Evolutionary conservation across 2,888 invertebrate genomes (phyloP).

Genomic region (Agrilus cyanescens): DNA sequence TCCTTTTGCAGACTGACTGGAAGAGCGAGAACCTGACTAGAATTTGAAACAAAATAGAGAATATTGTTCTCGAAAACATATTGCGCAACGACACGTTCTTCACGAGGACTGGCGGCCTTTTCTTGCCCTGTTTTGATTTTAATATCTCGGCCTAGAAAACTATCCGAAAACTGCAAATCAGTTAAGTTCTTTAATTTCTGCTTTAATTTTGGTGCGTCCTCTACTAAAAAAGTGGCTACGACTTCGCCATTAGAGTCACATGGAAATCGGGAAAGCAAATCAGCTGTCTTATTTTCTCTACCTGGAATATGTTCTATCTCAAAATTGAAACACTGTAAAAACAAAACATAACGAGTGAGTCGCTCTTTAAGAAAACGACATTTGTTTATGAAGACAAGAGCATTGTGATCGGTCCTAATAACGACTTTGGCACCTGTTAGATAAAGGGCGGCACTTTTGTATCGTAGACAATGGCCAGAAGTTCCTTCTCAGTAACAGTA

Average conservation of each 20-base stretch:
- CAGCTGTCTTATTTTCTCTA: conserved; percentile 16
- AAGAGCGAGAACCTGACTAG: no score
- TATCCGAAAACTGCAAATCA: background rate
- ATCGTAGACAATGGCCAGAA: conserved; percentile 17
- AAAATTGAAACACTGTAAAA: conserved; percentile 17
- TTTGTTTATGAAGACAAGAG: conserved; percentile 14
- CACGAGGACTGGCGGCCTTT: background rate
- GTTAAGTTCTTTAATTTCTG: background rate
- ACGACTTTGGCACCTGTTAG: conserved; percentile 5
- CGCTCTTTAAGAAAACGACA: conserved; percentile 14
- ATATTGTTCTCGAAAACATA: no score
- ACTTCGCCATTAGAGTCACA: background rate
- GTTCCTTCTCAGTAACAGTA: conserved; percentile 18
- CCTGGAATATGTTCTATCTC: conserved; percentile 15
- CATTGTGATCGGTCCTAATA: conserved; percentile 19
- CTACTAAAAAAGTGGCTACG: background rate
- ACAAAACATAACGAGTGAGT: conserved; percentile 16
- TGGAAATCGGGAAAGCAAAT: conserved; percentile 20
- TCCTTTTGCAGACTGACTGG: background rate
- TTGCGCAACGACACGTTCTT: no score
- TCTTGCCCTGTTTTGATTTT: background rate
- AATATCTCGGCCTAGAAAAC: background rate
- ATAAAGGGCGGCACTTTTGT: background rate
- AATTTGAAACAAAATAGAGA: no score
- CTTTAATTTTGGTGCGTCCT: background rate